Percentiles rank a stretch among this genome's conserved stretches.
Conservation (phyloP, 1,140 invertebrate genomes). For the Eriocheir sinensis region DNA sequence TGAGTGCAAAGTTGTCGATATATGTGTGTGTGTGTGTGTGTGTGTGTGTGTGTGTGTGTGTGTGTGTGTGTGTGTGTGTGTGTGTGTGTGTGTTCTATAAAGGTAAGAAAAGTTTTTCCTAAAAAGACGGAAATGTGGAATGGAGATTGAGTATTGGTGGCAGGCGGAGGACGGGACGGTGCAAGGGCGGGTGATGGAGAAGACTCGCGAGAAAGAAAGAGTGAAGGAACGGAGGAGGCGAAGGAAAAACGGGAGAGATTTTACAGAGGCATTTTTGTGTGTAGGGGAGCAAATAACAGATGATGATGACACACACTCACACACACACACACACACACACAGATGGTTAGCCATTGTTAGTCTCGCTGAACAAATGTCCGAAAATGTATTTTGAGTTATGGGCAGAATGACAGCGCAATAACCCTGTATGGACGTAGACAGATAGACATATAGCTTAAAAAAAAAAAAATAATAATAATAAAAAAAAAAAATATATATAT, state of each 20-base stretch:
- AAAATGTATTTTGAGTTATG: no score
- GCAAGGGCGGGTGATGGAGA: no score
- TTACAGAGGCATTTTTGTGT: no score
- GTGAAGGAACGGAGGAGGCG: not conserved
- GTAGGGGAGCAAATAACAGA: no score
- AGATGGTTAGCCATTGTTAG: not conserved
- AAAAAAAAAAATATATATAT: not conserved
- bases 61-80: conserved; percentile 3
- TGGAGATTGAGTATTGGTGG: no score
- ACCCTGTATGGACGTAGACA: no score
- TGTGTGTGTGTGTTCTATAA: not conserved
- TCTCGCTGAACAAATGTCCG: no score
- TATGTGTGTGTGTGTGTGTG: not conserved
- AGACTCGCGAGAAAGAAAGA: not conserved
- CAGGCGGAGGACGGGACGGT: not conserved
- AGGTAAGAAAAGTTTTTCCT: not conserved
- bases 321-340: conserved; percentile 30
- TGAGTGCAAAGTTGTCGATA: not conserved
- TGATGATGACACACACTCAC: conserved; percentile 8
- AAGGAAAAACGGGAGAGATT: no score
- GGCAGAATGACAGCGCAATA: no score
- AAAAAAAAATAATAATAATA: no score
- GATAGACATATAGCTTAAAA: no score
- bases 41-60: not conserved
- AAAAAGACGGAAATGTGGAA: not conserved